Base-by-base conservation (phyloP, 2,888 invertebrate species). In the Lithophane ornitopus region DNA sequence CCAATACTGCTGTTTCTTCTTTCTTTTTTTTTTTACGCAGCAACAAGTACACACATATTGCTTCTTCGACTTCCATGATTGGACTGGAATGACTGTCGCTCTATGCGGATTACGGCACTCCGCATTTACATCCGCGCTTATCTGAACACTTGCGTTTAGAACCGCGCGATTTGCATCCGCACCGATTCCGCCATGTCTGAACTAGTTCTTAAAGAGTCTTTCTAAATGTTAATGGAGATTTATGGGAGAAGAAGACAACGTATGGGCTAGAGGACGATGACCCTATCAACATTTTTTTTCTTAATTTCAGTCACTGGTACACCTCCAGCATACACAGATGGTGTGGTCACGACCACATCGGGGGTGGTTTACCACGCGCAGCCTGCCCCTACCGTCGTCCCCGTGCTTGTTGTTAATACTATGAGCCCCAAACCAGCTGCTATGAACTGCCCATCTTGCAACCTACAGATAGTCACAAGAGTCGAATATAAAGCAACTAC, bases 371-470 rank as follows among this genome's bases (percentile, higher is more conserved):
- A 70, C 49, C 78, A 80, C 26, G 52, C 34, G 22, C 44, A 12
- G 19, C 41, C 77, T 3, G 26, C 28, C 0, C 54, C 41, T 0
- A 41, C 39, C 0, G 82, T 77, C 22, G 14, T 80, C 3, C 82
- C 85, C 0, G 74, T 85, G 6, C 14, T 87, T 3, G 46, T 89
- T 1, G 73, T 86, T 8, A 90, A 86, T 8, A 82, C 81, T 12
- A 91, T 94, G 90, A 91, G 94, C 0, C 87, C 93, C 0, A 78
- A 85, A 1, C 89, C 94, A 0, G 78, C 92, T 0, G 39, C 78
- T 0, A 72, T 93, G 2, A 91, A 93, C 19, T 97, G 97, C 81
- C 95, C 93, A 2, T 94, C 94, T 1, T 97, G 97, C 75, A 93
- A 94, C 49, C 89, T 90, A 9, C 93, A 93, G 39, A 93, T 97